A percentile compares a stretch with the other conserved stretches of the same genome.
Evolutionary conservation across 2,797 vertebrate genomes (phyloP).

Genomic region (Peromyscus aztecus): DNA sequence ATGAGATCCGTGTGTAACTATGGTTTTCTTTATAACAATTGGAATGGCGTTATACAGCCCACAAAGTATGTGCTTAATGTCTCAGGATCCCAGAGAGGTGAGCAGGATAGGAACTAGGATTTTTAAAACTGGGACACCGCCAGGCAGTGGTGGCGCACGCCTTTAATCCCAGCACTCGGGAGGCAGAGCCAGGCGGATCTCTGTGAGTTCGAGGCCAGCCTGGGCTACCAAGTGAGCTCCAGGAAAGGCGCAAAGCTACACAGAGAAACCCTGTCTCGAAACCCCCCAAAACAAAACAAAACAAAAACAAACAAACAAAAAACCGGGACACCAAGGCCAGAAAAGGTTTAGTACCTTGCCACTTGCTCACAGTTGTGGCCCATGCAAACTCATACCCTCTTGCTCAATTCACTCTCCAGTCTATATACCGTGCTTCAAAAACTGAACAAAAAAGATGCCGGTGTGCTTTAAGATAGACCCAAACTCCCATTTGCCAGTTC

Average conservation of each 20-base stretch:
- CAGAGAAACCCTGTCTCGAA: background rate
- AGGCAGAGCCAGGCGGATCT: background rate
- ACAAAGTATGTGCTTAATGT: background rate
- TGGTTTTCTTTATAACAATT: background rate
- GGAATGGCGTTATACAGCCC: background rate
- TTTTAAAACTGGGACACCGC: background rate
- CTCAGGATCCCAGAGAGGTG: background rate
- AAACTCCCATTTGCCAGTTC: background rate
- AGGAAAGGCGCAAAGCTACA: no score
- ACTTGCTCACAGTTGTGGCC: background rate
- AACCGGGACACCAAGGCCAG: background rate
- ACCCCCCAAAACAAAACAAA: no score
- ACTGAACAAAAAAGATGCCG: rapidly evolving
- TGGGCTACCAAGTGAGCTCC: background rate
- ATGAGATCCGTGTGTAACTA: no score
- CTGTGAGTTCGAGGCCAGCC: background rate
- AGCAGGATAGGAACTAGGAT: background rate
- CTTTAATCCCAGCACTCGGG: background rate
- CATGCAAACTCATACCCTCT: background rate
- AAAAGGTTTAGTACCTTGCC: background rate
- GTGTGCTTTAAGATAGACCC: background rate
- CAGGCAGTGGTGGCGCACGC: rapidly evolving
- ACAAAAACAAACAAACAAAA: background rate
- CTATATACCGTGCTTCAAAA: background rate
- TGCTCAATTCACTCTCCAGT: background rate